Evolutionary conservation across 2,797 vertebrate genomes (phyloP).

Genomic region (Sphenodon punctatus): DNA sequence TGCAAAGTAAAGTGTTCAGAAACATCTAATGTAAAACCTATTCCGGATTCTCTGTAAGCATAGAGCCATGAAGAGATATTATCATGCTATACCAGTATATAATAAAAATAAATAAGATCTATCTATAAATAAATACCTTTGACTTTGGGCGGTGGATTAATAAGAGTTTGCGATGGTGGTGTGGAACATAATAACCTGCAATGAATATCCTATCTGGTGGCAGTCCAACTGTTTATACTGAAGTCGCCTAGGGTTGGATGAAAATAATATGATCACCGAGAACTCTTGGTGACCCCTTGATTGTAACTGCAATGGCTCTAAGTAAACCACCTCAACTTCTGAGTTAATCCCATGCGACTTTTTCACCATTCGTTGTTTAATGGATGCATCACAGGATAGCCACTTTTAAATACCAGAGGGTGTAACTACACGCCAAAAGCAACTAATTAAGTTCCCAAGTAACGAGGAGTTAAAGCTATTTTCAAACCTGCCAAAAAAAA

Average conservation of each 20-base stretch:
- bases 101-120: background rate
- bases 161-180: background rate
- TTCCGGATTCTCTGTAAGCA: background rate
- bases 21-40: background rate
- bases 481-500: background rate
- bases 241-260: background rate
- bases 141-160: background rate
- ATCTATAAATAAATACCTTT: background rate
- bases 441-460: background rate
- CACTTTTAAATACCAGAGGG: background rate
- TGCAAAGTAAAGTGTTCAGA: too few relatives aligned
- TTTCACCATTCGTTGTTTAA: background rate
- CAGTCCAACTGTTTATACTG: background rate
- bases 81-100: background rate
- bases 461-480: background rate
- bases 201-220: background rate
- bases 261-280: background rate
- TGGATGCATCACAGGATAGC: background rate
- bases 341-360: background rate
- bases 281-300: background rate
- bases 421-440: background rate
- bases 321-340: background rate
- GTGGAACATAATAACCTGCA: constrained; percentile 1
- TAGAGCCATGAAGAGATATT: background rate
- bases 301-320: background rate